Conservation (phyloP, 2,797 vertebrate genomes). For the Salmo trutta region DNA sequence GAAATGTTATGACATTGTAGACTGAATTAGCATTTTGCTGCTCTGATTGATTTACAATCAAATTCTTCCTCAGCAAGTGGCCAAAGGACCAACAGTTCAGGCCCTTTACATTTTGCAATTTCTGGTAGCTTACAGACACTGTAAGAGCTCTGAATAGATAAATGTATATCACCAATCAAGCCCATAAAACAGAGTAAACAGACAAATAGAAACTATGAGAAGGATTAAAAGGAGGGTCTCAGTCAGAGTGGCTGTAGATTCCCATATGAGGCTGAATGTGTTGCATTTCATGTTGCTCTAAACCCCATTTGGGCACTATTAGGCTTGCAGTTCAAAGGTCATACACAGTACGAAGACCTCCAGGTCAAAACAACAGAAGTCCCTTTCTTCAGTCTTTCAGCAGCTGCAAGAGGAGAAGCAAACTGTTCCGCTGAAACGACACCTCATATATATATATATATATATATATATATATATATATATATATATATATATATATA, state of each 20-base stretch:
- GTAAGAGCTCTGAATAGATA: slow-evolving; percentile 30
- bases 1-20: slow-evolving; percentile 37
- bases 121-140: neutral
- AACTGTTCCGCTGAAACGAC: slow-evolving; percentile 24
- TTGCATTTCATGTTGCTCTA: slow-evolving; percentile 69
- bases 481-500: slow-evolving; percentile 18
- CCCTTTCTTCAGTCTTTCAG: slow-evolving; percentile 32
- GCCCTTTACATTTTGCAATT: neutral
- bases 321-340: slow-evolving; percentile 50
- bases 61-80: neutral
- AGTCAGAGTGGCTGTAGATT: slow-evolving; percentile 46
- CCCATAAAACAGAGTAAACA: slow-evolving; percentile 44
- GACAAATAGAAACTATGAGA: slow-evolving; percentile 37
- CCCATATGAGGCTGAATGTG: slow-evolving; percentile 56
- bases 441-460: slow-evolving; percentile 32
- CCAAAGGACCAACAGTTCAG: neutral
- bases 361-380: slow-evolving; percentile 27
- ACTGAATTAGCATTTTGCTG: neutral
- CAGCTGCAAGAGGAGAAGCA: slow-evolving; percentile 52
- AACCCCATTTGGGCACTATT: slow-evolving; percentile 51
- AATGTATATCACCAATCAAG: slow-evolving; percentile 38
- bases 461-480: slow-evolving; percentile 26
- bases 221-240: slow-evolving; percentile 45
- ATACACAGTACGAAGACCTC: slow-evolving; percentile 43
- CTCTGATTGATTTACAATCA: slow-evolving; percentile 7